phyloP scores from a whole-genome alignment of 1,140 invertebrate species.

The Diplogasteroides magnus region DNA sequence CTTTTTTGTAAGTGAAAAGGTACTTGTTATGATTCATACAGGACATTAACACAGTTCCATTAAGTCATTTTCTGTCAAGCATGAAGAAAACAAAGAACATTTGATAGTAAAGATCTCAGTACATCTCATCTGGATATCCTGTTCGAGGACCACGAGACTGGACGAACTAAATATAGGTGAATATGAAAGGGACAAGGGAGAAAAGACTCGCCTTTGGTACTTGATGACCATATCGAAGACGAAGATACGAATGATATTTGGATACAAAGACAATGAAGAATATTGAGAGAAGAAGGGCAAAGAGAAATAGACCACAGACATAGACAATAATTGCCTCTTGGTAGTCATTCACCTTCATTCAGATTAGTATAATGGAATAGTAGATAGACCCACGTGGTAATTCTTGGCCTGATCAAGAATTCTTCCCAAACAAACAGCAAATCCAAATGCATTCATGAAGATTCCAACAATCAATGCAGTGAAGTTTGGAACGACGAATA shows the following conservation, averaged over 20 bases:
- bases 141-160: conserved; percentile 24
- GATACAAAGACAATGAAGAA: conserved; percentile 21
- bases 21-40: too few species aligned
- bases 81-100: too few species aligned
- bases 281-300: conserved; percentile 13
- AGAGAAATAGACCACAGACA: conserved; percentile 18
- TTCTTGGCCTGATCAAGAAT: conserved; percentile 19
- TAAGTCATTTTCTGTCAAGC: too few species aligned
- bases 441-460: conserved; percentile 22
- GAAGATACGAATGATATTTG: conserved; percentile 18
- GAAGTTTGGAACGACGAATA: conserved; percentile 28
- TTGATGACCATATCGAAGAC: conserved; percentile 23
- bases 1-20: too few species aligned
- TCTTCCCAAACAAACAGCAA: conserved; percentile 17
- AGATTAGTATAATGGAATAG: neutral
- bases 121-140: conserved; percentile 25
- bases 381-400: neutral
- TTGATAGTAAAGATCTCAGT: too few species aligned
- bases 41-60: too few species aligned
- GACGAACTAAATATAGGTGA: conserved; percentile 15
- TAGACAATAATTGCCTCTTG: conserved; percentile 18
- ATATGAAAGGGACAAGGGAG: neutral
- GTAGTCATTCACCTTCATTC: conserved; percentile 14
- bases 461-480: conserved; percentile 21
- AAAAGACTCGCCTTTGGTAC: conserved; percentile 12